Evolutionary conservation across 2,888 invertebrate species (phyloP).

Genomic region (Erebia ligea): DNA sequence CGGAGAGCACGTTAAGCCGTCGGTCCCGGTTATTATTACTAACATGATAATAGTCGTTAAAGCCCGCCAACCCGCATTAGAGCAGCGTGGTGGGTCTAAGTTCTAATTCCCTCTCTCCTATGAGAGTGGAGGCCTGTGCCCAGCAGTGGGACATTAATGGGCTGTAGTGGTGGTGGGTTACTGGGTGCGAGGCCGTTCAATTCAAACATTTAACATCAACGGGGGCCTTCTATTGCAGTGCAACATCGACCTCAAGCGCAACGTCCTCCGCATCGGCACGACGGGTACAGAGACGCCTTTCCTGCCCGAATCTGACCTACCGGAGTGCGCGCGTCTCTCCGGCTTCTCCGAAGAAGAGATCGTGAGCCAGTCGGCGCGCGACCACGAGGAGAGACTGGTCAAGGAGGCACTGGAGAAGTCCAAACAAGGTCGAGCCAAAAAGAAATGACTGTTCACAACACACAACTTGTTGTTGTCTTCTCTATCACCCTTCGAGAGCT

Average conservation of each 20-base stretch:
- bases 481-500: too few relatives aligned
- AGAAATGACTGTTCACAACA: constrained; percentile 46
- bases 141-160: too few relatives aligned
- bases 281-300: constrained; percentile 96
- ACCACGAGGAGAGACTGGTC: constrained; percentile 87
- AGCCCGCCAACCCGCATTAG: too few relatives aligned
- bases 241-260: constrained; percentile 94
- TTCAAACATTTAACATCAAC: too few relatives aligned
- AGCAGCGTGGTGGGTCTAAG: too few relatives aligned
- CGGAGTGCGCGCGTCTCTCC: constrained; percentile 91
- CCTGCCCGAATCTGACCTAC: constrained; percentile 86
- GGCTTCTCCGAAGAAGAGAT: constrained; percentile 86
- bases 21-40: too few relatives aligned
- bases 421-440: constrained; percentile 76
- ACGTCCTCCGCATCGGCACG: constrained; percentile 95
- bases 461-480: not conserved
- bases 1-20: too few relatives aligned
- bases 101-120: too few relatives aligned
- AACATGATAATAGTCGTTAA: too few relatives aligned
- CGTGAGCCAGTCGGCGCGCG: constrained; percentile 70
- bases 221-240: constrained; percentile 81
- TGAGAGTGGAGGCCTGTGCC: too few relatives aligned
- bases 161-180: too few relatives aligned
- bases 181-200: too few relatives aligned
- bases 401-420: constrained; percentile 89